phyloP scores from a whole-genome alignment of 2,888 invertebrate species.

The Vandiemenella viatica region DNA sequence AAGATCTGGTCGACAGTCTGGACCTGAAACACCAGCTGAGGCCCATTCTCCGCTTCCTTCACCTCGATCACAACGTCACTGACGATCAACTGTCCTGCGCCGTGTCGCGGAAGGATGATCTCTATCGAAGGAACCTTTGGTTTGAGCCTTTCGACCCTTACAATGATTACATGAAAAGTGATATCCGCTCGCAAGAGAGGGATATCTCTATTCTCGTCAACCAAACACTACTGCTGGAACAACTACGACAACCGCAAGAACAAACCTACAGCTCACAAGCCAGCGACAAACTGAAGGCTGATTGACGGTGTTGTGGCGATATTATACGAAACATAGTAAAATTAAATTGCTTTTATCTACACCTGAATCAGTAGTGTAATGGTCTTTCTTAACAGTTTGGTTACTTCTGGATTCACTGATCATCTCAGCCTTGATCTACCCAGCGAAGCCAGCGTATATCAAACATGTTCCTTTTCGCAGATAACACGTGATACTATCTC shows the following conservation, averaged over 20 bases:
- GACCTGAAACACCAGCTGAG: slow-evolving; percentile 42
- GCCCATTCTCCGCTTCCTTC: slow-evolving; percentile 43
- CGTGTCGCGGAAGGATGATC: slow-evolving; percentile 47
- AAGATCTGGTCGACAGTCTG: slow-evolving; percentile 38
- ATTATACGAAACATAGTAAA: too few relatives aligned
- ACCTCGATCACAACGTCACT: slow-evolving; percentile 27
- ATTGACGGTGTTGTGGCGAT: too few relatives aligned
- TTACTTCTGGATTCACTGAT: too few relatives aligned
- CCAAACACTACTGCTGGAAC: neutral
- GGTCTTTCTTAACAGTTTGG: too few relatives aligned
- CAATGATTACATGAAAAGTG: neutral
- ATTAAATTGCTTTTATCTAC: too few relatives aligned
- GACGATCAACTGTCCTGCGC: slow-evolving; percentile 38
- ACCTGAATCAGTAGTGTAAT: too few relatives aligned
- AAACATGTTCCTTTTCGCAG: too few relatives aligned
- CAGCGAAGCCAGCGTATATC: too few relatives aligned
- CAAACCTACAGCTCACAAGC: too few relatives aligned
- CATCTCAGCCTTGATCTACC: too few relatives aligned
- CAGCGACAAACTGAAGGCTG: too few relatives aligned
- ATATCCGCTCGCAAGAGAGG: neutral
- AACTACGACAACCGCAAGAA: neutral
- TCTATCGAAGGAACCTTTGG: slow-evolving; percentile 52
- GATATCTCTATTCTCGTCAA: neutral
- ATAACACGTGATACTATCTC: too few relatives aligned
- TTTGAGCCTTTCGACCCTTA: slow-evolving; percentile 21